These are phyloP conservation scores for Melierax canorus DNA, from an alignment of 2,113 vertebrate species.

Conservation along the genomic window DNA sequence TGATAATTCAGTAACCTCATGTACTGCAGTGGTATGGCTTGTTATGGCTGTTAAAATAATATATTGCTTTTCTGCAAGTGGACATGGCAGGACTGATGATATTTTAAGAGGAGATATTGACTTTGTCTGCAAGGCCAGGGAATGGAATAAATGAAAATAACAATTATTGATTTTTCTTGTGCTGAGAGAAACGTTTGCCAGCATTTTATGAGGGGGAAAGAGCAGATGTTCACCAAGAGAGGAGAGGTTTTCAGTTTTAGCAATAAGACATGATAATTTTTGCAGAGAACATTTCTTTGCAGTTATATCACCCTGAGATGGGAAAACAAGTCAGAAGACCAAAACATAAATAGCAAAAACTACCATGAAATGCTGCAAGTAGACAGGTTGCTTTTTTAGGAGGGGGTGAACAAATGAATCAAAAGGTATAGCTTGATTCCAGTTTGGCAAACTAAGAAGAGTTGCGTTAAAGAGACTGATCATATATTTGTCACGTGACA, in stretches of 20 bases:
- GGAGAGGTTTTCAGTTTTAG: slow-evolving; percentile 11
- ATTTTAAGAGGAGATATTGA: neutral
- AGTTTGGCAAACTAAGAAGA: neutral
- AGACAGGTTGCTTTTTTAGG: neutral
- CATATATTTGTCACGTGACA: neutral
- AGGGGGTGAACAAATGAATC: neutral
- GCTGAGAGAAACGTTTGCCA: neutral
- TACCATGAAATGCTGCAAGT: neutral
- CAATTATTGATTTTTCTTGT: neutral
- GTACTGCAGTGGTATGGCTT: neutral
- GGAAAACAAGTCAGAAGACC: slow-evolving; percentile 15
- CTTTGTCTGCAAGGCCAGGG: neutral
- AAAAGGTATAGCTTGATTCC: neutral
- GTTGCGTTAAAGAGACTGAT: neutral
- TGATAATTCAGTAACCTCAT: neutral
- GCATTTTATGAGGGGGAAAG: neutral
- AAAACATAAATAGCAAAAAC: neutral
- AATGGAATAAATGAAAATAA: slow-evolving; percentile 12
- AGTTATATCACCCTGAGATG: neutral
- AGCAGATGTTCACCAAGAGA: slow-evolving; percentile 12
- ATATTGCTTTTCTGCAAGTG: neutral
- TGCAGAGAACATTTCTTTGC: slow-evolving; percentile 12
- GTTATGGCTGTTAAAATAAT: neutral
- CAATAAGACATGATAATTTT: slow-evolving; percentile 8
- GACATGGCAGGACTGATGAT: neutral